Evolutionary conservation across 1,140 invertebrate genomes (phyloP).

Genomic region (Rhopalosiphum maidis): DNA sequence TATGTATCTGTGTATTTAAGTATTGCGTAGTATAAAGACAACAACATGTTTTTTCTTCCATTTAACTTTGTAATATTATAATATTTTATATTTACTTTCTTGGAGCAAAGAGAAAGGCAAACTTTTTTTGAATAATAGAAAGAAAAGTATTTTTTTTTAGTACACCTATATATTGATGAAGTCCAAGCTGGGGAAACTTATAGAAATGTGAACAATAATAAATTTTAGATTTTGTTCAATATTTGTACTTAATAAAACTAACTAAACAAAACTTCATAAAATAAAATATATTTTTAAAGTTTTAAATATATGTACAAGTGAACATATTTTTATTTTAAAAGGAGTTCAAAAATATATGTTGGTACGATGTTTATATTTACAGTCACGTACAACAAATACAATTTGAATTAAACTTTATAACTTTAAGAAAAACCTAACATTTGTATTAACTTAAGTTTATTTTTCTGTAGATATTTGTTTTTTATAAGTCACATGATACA

Average conservation of each 20-base stretch:
- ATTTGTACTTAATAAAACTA: neutral
- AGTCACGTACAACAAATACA: constrained; percentile 19
- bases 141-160: neutral
- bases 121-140: neutral
- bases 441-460: neutral
- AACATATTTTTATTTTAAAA: neutral
- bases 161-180: neutral
- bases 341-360: neutral
- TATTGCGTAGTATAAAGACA: neutral
- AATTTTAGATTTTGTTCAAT: neutral
- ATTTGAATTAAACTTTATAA: constrained; percentile 23
- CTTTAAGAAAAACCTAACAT: neutral
- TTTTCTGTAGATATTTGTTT: neutral
- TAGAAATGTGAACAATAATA: neutral
- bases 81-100: neutral
- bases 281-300: constrained; percentile 6
- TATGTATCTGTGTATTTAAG: neutral
- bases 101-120: neutral
- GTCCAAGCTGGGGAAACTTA: neutral
- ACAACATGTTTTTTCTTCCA: neutral
- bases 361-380: neutral
- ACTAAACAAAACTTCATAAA: neutral
- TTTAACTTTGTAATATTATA: constrained; percentile 20
- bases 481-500: neutral
- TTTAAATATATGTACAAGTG: neutral